Evolutionary conservation across 2,888 invertebrate species (phyloP), one percentile per base, ranked within the genome.

Genomic region (Notocelia uddmanniana): DNA sequence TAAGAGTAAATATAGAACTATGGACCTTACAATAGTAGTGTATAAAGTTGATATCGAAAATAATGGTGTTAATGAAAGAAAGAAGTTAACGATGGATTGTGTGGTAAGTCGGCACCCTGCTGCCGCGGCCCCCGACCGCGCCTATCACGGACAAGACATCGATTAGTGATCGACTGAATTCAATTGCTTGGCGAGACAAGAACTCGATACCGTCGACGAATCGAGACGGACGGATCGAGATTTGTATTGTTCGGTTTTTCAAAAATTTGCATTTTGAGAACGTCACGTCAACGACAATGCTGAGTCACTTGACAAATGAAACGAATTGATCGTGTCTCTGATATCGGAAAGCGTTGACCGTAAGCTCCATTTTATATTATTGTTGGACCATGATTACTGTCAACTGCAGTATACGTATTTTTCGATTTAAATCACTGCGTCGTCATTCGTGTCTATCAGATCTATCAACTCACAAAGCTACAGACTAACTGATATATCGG

Each of bases 31-130:
- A 75, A 74, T 75, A 73, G 77, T 73, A 79, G 79, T 74, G 75
- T 82, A 87, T 92, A 93, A 85, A 88, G 93, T 89, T 85, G 84
- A 91, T 89, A 89, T 85, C 93, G 79, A 85, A 87, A 87, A 80
- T 74, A 80, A 81, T 83, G 85, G 79, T 79, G 82, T 87, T 93
- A 93, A 93, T 93, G 93, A 91, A 92, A 91, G 89, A 92, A 92
- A 92, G 91, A 92, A 92, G 93, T 91, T 93, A 93, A 93, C 93
- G 93, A 93, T 93, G 93, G 93, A 93, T 93, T 93, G 93, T 93
- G 93, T 93, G 93, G 93, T 93, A 92, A 93, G 93, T 90, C 93
- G 92, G 93, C 93, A 92, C 92, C 93, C 93, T 92, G 92, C 93
- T 89, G 93, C 90, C 92, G 92, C 76, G 93, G 92, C 84, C 93